These are phyloP conservation scores for Dendrocopos noguchii DNA, from an alignment of 2,113 vertebrate species.

Conservation along the genomic window DNA sequence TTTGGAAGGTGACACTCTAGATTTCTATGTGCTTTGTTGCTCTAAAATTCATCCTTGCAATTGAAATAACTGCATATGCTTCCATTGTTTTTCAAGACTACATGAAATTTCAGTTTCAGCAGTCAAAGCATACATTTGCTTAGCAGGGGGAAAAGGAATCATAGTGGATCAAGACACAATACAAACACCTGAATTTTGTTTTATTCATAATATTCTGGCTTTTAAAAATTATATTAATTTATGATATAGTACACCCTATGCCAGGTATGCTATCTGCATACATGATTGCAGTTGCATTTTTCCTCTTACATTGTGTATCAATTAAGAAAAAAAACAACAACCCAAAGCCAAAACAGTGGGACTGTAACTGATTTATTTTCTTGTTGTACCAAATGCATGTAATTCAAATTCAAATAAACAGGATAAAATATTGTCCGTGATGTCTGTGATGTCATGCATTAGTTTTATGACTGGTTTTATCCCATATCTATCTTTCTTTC, in stretches of 20 bases:
- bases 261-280: not conserved
- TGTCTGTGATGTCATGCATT: not conserved
- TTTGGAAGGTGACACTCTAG: not conserved
- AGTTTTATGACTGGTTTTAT: not conserved
- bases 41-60: not conserved
- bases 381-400: not conserved
- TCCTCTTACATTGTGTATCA: not conserved
- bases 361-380: not conserved
- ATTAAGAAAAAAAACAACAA: not conserved
- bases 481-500: not conserved
- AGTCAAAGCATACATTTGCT: not conserved
- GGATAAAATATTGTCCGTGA: not conserved
- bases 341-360: too few relatives aligned
- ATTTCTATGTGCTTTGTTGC: not conserved
- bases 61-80: not conserved
- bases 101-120: conserved; percentile 24
- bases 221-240: not conserved
- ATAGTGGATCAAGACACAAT: not conserved
- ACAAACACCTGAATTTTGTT: not conserved
- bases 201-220: not conserved
- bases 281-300: not conserved
- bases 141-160: not conserved
- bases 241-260: not conserved
- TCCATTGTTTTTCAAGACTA: not conserved
- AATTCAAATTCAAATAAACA: not conserved